These are phyloP conservation scores for Acromyrmex heyeri DNA, from an alignment of 1,140 invertebrate species.

Conservation along the genomic window DNA sequence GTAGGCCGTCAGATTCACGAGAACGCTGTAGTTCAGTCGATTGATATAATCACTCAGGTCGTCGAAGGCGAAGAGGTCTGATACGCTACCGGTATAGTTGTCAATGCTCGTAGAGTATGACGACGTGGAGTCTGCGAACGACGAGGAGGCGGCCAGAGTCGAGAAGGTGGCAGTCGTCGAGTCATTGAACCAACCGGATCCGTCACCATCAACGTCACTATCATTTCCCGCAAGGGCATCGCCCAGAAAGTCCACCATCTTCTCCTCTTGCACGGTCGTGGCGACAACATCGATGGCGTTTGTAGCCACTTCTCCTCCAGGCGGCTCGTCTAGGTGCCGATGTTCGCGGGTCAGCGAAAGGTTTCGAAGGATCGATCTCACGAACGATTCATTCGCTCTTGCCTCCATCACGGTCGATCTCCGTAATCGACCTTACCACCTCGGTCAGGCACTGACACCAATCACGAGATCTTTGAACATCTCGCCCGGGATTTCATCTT, in stretches of 20 bases:
- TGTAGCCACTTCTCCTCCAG: constrained; percentile 15
- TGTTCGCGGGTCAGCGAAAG: constrained; percentile 28
- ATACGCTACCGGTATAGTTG: constrained; percentile 81
- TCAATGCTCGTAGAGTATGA: constrained; percentile 74
- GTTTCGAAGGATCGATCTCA: constrained; percentile 60
- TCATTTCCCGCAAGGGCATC: constrained; percentile 29
- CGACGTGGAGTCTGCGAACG: constrained; percentile 39
- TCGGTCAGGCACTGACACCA: constrained; percentile 22
- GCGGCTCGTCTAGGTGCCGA: constrained; percentile 30
- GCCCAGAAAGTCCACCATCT: constrained; percentile 41
- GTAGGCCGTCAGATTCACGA: constrained; percentile 82
- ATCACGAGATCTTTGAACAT: constrained; percentile 77
- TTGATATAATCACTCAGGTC: constrained; percentile 84
- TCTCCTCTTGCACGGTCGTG: constrained; percentile 42
- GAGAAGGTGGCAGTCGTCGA: constrained; percentile 58
- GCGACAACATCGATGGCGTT: constrained; percentile 24
- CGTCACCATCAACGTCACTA: constrained; percentile 43
- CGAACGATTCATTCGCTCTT: constrained; percentile 50
- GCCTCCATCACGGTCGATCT: constrained; percentile 55
- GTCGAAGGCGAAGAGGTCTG: constrained; percentile 84
- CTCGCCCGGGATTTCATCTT: constrained; percentile 60
- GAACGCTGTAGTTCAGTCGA: constrained; percentile 82
- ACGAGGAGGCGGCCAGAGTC: constrained; percentile 41
- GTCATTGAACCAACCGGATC: constrained; percentile 77
- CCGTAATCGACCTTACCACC: constrained; percentile 62